Conservation (phyloP, 23 tunicate species). For the Styela plicata region DNA sequence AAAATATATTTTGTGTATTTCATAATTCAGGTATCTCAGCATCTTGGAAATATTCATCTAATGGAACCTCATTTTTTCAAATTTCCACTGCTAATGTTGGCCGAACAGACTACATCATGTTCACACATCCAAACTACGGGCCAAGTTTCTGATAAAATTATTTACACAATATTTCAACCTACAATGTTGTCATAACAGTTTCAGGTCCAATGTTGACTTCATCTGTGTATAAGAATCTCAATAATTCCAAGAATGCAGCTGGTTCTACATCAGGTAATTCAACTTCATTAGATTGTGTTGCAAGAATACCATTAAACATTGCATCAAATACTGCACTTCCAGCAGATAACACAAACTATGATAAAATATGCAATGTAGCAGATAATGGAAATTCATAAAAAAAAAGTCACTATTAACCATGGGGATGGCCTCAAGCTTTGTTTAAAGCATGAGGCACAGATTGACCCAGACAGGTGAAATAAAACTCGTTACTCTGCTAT, state of each 20-base stretch:
- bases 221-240: conserved; percentile 91
- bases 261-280: conserved; percentile 95
- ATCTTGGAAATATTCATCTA: background rate
- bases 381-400: no score
- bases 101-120: background rate
- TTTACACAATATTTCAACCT: no score
- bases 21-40: no score
- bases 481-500: no score
- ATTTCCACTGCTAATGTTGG: background rate
- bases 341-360: conserved; percentile 81
- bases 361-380: no score
- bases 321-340: conserved; percentile 99
- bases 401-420: no score
- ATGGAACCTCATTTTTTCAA: background rate
- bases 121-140: background rate
- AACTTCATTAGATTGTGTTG: conserved; percentile 79
- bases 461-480: no score
- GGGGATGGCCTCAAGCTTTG: no score
- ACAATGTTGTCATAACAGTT: conserved; percentile 98
- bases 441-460: no score
- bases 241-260: conserved; percentile 76
- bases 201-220: conserved; percentile 95
- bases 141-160: no score
- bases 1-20: no score
- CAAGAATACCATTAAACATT: conserved; percentile 94